Conservation (phyloP, 2,888 invertebrate species). For the Eupithecia subumbrata region DNA sequence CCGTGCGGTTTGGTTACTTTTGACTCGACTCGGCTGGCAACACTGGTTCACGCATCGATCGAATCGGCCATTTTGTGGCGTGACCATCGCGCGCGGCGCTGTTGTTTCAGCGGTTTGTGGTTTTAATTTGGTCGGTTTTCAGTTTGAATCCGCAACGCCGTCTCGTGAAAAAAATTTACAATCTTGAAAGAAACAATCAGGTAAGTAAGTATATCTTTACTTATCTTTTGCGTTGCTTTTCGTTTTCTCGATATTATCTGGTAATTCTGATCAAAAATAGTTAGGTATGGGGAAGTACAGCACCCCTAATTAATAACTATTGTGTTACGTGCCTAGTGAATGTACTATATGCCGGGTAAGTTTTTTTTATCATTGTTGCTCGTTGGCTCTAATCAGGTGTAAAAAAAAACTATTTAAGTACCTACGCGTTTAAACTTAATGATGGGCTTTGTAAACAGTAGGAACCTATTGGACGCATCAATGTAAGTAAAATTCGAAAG, state of each 20-base stretch:
- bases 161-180: slow-evolving; percentile 41
- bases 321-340: slow-evolving; percentile 1
- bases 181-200: slow-evolving; percentile 3
- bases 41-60: not conserved
- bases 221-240: not conserved
- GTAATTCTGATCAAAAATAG: not conserved
- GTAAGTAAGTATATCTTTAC: no score
- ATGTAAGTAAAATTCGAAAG: no score
- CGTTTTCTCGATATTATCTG: not conserved
- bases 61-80: slow-evolving; percentile 9
- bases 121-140: not conserved
- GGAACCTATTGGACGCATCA: not conserved
- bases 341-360: not conserved
- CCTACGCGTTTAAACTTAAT: not conserved
- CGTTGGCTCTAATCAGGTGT: not conserved
- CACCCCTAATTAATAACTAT: not conserved
- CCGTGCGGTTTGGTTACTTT: no score
- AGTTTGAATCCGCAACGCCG: slow-evolving; percentile 14
- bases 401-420: not conserved
- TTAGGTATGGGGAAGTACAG: not conserved
- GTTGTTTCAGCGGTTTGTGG: not conserved
- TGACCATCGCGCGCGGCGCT: slow-evolving; percentile 14
- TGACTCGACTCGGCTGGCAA: no score
- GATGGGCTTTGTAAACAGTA: not conserved
- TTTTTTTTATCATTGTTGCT: not conserved